phyloP scores from a whole-genome alignment of 2,797 vertebrate species.

The Phataginus tetradactyla region DNA sequence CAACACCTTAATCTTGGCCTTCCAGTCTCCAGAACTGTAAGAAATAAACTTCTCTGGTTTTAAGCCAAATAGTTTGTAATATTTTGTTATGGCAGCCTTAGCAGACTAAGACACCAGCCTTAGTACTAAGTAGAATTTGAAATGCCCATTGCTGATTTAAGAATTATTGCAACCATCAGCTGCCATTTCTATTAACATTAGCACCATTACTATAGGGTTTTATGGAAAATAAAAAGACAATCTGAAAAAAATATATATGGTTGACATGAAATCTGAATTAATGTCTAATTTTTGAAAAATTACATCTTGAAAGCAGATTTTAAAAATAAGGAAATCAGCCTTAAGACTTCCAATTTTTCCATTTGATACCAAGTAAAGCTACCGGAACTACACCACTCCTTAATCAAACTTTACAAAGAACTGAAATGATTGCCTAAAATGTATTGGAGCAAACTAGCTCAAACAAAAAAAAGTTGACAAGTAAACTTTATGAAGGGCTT shows the following conservation, averaged over 20 bases:
- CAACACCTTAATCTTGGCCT: not conserved
- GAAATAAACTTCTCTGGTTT: not conserved
- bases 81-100: not conserved
- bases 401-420: not conserved
- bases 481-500: slow-evolving; percentile 7
- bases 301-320: slow-evolving; percentile 15
- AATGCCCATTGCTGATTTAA: not conserved
- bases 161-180: not conserved
- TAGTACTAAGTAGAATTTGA: not conserved
- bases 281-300: not conserved
- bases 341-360: not conserved
- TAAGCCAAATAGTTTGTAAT: not conserved
- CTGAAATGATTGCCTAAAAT: not conserved
- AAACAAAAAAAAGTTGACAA: slow-evolving; percentile 32
- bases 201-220: not conserved
- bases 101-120: not conserved
- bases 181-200: not conserved
- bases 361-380: not conserved
- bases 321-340: not conserved
- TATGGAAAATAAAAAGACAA: not conserved
- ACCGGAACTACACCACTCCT: not conserved
- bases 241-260: not conserved
- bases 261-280: not conserved
- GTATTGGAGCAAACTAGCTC: not conserved
- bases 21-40: not conserved